These are phyloP conservation scores for Xiphorhynchus erythropygius DNA, from an alignment of 2,797 vertebrate species.

Conservation along the genomic window DNA sequence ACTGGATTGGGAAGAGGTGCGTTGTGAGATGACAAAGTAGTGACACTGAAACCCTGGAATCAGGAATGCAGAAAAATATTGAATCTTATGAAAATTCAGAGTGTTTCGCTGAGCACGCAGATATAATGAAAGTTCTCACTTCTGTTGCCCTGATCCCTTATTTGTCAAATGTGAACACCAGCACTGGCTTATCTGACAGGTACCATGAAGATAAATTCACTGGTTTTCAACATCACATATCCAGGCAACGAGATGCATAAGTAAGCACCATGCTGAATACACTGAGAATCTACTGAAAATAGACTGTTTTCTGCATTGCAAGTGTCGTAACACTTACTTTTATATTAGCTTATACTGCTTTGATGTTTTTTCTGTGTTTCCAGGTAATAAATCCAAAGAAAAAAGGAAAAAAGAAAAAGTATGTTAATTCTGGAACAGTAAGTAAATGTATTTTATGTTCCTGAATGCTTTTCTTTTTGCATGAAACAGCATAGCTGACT, in stretches of 20 bases:
- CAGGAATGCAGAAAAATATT: background rate
- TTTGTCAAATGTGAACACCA: background rate
- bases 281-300: background rate
- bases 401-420: constrained; percentile 97
- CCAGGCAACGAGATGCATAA: background rate
- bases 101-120: background rate
- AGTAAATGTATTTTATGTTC: constrained; percentile 63
- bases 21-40: background rate
- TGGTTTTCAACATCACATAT: background rate
- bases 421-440: constrained; percentile 97
- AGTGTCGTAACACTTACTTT: background rate
- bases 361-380: constrained; percentile 50
- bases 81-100: background rate
- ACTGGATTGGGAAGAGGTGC: background rate
- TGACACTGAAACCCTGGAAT: background rate
- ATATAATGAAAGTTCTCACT: background rate
- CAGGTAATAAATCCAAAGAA: constrained; percentile 98
- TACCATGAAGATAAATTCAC: background rate
- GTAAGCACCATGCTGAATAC: background rate
- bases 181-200: background rate
- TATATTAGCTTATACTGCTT: background rate
- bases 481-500: background rate
- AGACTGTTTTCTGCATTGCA: background rate
- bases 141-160: background rate
- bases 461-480: background rate